Evolutionary conservation across 2,113 vertebrate species (phyloP).

Genomic region (Elephas maximus): DNA sequence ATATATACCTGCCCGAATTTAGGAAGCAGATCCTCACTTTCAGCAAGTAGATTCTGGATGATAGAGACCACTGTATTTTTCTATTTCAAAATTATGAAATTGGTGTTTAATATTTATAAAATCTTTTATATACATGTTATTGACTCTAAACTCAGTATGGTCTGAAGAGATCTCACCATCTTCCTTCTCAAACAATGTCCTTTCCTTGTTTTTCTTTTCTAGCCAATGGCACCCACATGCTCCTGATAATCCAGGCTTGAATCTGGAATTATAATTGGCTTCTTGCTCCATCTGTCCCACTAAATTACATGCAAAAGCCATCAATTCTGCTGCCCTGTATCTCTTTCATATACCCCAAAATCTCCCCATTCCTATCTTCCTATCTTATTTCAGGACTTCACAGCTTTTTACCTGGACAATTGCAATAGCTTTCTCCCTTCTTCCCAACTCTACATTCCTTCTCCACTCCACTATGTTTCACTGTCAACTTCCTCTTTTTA

Average conservation of each 20-base stretch:
- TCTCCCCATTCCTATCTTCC: neutral
- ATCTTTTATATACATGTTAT: neutral
- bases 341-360: neutral
- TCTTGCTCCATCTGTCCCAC: neutral
- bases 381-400: neutral
- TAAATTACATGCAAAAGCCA: neutral
- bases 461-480: neutral
- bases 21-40: neutral
- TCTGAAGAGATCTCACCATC: neutral
- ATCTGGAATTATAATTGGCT: neutral
- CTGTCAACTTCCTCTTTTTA: neutral
- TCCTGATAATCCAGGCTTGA: neutral
- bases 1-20: neutral
- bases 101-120: neutral
- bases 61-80: neutral
- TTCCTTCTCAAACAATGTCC: neutral
- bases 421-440: neutral
- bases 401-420: neutral
- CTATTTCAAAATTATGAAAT: constrained; percentile 28
- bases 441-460: neutral
- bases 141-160: neutral
- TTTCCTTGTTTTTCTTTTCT: neutral
- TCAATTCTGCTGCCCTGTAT: neutral
- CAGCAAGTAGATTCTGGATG: neutral
- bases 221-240: neutral